Percentiles rank a stretch among this genome's conserved stretches.
phyloP scores from a whole-genome alignment of 2,797 vertebrate species.

The Chaetophractus vellerosus region DNA sequence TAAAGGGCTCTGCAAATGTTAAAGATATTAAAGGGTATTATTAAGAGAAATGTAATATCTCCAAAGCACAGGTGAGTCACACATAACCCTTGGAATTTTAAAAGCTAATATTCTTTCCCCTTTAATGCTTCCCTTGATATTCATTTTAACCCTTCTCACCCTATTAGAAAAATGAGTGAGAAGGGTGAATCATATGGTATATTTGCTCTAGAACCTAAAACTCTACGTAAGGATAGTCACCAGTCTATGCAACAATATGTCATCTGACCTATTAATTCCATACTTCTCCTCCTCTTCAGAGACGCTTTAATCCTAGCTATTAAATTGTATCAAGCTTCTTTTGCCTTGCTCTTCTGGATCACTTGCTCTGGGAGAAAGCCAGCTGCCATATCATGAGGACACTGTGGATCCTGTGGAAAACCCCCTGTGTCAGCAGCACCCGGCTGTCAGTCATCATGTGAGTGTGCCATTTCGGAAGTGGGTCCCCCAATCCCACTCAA shows the following conservation, averaged over 20 bases:
- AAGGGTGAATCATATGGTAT: not conserved
- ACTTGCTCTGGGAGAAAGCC: not conserved
- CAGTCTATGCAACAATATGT: not conserved
- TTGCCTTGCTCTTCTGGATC: not conserved
- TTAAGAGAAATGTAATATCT: slow-evolving; percentile 64
- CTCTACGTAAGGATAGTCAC: not conserved
- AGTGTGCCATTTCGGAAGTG: not conserved
- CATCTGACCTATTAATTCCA: not conserved
- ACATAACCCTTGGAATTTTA: not conserved
- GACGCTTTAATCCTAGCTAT: not conserved
- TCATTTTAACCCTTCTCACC: slow-evolving; percentile 62
- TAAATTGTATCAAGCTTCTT: not conserved
- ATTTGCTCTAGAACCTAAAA: slow-evolving; percentile 18
- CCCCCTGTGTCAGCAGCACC: not conserved
- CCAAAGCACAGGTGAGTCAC: slow-evolving; percentile 22
- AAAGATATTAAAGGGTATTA: slow-evolving; percentile 45
- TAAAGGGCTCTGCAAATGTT: slow-evolving; percentile 46
- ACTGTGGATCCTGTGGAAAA: not conserved
- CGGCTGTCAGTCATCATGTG: not conserved
- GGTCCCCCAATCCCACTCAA: not conserved
- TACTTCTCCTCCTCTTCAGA: not conserved
- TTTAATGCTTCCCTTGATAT: slow-evolving; percentile 9
- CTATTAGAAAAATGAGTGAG: slow-evolving; percentile 32
- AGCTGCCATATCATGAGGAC: not conserved
- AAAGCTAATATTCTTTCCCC: slow-evolving; percentile 38